Evolutionary conservation across 2,797 vertebrate species (phyloP).

Genomic region (Petrocephalus schoutedeni): DNA sequence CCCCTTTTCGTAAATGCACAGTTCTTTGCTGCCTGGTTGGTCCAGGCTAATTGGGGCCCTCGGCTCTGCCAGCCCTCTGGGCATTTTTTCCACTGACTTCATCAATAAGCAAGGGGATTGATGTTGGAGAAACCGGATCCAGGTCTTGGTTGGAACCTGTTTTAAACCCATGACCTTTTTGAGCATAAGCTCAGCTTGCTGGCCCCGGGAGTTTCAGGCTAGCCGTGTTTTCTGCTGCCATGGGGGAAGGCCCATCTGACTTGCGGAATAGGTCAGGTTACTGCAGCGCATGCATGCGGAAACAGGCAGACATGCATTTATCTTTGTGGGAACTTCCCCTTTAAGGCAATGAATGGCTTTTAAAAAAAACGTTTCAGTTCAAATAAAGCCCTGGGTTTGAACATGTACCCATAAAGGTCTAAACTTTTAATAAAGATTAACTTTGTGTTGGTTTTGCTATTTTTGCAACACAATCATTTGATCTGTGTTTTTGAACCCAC

Average conservation of each 20-base stretch:
- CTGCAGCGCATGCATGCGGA: background rate
- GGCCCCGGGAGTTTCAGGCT: background rate
- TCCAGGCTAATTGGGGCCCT: background rate
- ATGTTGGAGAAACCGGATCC: slow-evolving; percentile 22
- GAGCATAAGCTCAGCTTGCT: slow-evolving; percentile 19
- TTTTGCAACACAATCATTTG: background rate
- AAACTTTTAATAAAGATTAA: background rate
- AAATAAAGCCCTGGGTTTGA: background rate
- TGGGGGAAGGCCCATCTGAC: slow-evolving; percentile 14
- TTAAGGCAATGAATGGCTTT: background rate
- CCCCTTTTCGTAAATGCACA: background rate
- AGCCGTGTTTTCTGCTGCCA: slow-evolving; percentile 10
- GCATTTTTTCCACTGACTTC: slow-evolving; percentile 31
- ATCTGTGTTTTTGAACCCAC: background rate
- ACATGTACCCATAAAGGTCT: background rate
- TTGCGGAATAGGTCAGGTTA: background rate
- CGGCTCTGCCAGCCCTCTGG: background rate
- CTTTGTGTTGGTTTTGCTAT: background rate
- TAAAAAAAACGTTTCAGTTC: background rate
- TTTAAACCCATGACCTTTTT: slow-evolving; percentile 25
- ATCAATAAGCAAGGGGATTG: slow-evolving; percentile 30
- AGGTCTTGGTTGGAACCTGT: slow-evolving; percentile 12
- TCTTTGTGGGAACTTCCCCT: slow-evolving; percentile 6
- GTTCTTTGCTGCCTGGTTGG: background rate
- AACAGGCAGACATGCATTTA: background rate